Percentiles rank a stretch among this genome's conserved stretches.
These are phyloP conservation scores for Neogale vison DNA, from an alignment of 2,113 vertebrate species.

Conservation along the genomic window DNA sequence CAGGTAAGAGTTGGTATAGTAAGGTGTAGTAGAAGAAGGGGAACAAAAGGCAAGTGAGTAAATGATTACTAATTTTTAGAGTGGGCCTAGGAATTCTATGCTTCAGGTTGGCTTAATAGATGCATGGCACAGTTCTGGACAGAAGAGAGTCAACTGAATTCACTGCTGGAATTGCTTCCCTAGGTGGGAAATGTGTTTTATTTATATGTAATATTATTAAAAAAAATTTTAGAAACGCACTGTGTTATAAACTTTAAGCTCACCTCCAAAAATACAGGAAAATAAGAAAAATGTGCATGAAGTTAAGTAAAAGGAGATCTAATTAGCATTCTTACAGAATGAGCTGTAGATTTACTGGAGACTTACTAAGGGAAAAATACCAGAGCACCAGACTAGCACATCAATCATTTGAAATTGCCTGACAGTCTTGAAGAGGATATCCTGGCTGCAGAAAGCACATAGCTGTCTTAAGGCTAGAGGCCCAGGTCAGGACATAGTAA, in stretches of 20 bases:
- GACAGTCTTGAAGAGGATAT: conserved; percentile 70
- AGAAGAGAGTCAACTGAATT: conserved; percentile 14
- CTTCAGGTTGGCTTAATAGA: not conserved
- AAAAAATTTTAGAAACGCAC: conserved; percentile 29
- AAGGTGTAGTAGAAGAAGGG: not conserved
- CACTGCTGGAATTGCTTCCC: conserved; percentile 35
- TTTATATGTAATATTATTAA: conserved; percentile 56
- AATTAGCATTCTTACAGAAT: conserved; percentile 72
- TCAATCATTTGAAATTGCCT: conserved; percentile 65
- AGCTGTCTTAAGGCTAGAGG: conserved; percentile 52
- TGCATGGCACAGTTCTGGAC: not conserved
- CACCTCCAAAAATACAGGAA: conserved; percentile 11
- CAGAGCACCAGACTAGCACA: conserved; percentile 63
- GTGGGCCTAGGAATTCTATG: not conserved
- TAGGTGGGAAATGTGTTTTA: conserved; percentile 25
- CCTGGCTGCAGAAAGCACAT: conserved; percentile 65
- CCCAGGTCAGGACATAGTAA: conserved; percentile 57
- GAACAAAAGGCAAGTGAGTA: not conserved
- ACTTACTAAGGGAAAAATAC: conserved; percentile 63
- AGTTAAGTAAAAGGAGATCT: conserved; percentile 60
- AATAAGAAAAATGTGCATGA: conserved; percentile 48
- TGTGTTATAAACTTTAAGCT: conserved; percentile 34
- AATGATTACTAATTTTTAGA: not conserved
- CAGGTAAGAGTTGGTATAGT: not conserved
- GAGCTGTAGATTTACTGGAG: conserved; percentile 63